Evolutionary conservation across 2,888 invertebrate genomes (phyloP), one percentile per base, ranked within the genome.

Genomic region (Hyposoter didymator): DNA sequence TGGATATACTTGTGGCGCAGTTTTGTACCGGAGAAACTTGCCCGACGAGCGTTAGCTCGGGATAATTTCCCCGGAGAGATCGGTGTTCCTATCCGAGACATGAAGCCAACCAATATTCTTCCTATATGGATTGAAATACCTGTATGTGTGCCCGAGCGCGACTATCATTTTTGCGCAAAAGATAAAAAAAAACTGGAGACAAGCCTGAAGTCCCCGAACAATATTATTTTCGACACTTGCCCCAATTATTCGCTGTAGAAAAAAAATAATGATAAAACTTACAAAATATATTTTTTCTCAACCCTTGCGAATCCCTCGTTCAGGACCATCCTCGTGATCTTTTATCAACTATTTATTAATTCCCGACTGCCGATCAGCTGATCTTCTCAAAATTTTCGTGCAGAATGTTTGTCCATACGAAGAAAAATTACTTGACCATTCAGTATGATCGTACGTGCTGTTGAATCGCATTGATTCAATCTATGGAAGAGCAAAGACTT

Each of bases 61-160:
- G 72, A 80, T 83, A 85, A 83, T 83, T 85, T 85, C 83, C 85
- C 83, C 47, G 35, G 85, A 83, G 85, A 85, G 82, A 19, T 62
- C 52, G 55, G 74, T 52, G 70, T 59, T 45, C 73, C 28, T 72
- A 43, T 55, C 28, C 14, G 45, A 45, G 74, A 14, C 55, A 72
- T 78, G 55, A 17, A 49, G 73, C 66, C 28, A 75, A 47, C 84
- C 35, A 35, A 8, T 74, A n/a, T 39, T 75, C 78, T 69, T 19
- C 55, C 22, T 67, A 35, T 47, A 39, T 66, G 22, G 62, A 55
- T 52, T 73, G 32, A 32, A 55, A 19, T 64, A 78, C 64, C 43
- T 55, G 22, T 78, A 72, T 78, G 64, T 35, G 19, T 43, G 59
- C 59, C 59, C 4, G 28, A 17, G 52, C 32, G 43, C 59, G 73